Evolutionary conservation across 2,888 invertebrate species (phyloP).

Genomic region (Caenorhabditis imperialis): DNA sequence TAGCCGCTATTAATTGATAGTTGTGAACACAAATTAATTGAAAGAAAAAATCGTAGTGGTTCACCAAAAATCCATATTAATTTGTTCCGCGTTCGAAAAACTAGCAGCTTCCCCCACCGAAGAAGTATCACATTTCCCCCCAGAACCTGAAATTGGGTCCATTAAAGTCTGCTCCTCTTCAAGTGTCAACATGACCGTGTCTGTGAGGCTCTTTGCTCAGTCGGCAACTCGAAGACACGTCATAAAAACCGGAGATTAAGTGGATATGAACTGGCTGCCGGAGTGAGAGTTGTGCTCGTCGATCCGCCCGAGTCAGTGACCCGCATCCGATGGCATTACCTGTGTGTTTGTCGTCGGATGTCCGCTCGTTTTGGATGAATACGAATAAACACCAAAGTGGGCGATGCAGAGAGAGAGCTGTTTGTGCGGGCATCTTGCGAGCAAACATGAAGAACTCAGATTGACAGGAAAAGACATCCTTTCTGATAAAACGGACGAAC

Average conservation of each 20-base stretch:
- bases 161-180: background rate
- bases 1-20: too few species aligned
- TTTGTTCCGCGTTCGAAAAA: background rate
- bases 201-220: background rate
- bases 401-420: too few species aligned
- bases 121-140: background rate
- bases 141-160: background rate
- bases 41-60: too few species aligned
- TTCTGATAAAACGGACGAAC: constrained; percentile 28
- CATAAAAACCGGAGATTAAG: constrained; percentile 29
- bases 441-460: constrained; percentile 27
- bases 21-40: too few species aligned
- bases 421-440: constrained; percentile 28
- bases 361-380: constrained; percentile 43
- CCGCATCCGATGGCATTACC: constrained; percentile 33
- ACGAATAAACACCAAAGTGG: constrained; percentile 36
- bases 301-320: constrained; percentile 3
- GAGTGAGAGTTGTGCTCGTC: background rate
- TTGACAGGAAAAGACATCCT: constrained; percentile 12
- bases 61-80: too few species aligned
- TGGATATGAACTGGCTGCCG: constrained; percentile 3
- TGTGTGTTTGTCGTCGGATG: constrained; percentile 27
- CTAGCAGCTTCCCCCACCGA: background rate
- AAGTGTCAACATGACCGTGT: constrained; percentile 8
- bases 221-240: background rate